Base-by-base conservation (phyloP, 2,888 invertebrate species). In the Smittia sp. region DNA sequence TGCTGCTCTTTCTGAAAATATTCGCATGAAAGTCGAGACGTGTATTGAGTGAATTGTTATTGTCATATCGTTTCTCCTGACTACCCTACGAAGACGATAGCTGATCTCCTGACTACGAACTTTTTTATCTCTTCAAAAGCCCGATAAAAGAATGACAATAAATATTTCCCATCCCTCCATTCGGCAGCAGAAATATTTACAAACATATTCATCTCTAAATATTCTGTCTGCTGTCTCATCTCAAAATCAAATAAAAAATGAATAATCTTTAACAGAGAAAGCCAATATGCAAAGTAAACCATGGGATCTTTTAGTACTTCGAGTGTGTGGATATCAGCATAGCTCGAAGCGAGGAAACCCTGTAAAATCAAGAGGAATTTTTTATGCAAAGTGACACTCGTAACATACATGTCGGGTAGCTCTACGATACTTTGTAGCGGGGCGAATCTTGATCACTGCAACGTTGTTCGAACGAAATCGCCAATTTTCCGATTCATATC, bases 181-280 rank as follows among this genome's bases (percentile, higher is more conserved):
- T 6, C 15, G n/a, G 46, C 11, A 15, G n/a, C 15, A 11, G 46
- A 46, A 15, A 46, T 11, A 46, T n/a, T n/a, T 11, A 46, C 15
- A 46, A 15, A 46, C 46, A n/a, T 63, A n/a, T 63, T 24, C n/a
- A 25, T 63, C 25, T 25, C 24, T 63, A 63, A 24, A 63, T 63
- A 24, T 24, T 24, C 62, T 63, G 62, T 63, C 62, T 24, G 62
- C 62, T 63, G 62, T 63, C 62, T 63, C 62, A 63, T 63, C 62
- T 7, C 15, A 7, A 24, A 63, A 63, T 63, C 62, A 63, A 63
- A 63, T 63, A 63, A 63, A 63, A 63, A 63, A 63, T 63, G 25
- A 63, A 63, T 22, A 63, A 63, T 63, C n/a, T 63, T 63, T n/a
- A 63, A 63, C 22, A n/a, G 24, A 63, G 62, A 25, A 25, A 24